phyloP scores from a whole-genome alignment of 2,113 vertebrate genomes.

The Nesoenas mayeri region DNA sequence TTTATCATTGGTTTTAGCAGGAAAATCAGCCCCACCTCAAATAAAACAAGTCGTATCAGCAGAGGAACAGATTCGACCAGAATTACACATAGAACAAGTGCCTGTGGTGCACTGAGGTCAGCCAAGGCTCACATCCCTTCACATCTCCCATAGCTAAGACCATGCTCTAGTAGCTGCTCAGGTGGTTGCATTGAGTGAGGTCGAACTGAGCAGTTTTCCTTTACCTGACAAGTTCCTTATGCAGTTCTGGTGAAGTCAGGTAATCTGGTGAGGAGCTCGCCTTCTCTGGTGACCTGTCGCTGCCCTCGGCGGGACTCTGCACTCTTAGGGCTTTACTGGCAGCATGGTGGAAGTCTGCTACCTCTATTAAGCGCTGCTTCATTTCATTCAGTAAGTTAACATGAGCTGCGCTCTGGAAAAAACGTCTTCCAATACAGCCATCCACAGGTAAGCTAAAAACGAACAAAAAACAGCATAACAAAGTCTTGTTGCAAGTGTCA shows the following conservation, averaged over 20 bases:
- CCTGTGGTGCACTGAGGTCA: neutral
- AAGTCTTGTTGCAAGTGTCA: neutral
- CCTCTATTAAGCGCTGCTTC: constrained; percentile 85
- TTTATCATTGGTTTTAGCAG: neutral
- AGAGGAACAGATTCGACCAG: neutral
- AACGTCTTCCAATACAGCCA: constrained; percentile 91
- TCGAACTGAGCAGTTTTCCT: neutral
- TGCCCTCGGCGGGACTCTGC: constrained; percentile 70
- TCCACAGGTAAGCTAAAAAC: constrained; percentile 83
- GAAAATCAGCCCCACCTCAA: neutral
- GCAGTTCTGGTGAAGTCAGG: constrained; percentile 90
- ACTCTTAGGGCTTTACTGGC: constrained; percentile 90
- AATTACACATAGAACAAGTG: neutral
- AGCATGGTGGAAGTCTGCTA: constrained; percentile 93
- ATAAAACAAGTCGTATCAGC: neutral
- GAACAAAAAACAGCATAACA: neutral
- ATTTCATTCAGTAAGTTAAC: constrained; percentile 83
- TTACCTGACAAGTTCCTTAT: constrained; percentile 93
- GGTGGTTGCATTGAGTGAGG: neutral
- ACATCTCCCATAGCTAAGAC: rapidly evolving
- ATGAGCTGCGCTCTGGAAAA: constrained; percentile 87
- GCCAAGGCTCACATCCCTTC: neutral
- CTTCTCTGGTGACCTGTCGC: constrained; percentile 65
- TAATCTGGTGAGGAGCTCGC: constrained; percentile 46
- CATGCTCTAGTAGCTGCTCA: neutral